Conservation (phyloP, 1,140 invertebrate species). For the Macrobrachium rosenbergii region DNA sequence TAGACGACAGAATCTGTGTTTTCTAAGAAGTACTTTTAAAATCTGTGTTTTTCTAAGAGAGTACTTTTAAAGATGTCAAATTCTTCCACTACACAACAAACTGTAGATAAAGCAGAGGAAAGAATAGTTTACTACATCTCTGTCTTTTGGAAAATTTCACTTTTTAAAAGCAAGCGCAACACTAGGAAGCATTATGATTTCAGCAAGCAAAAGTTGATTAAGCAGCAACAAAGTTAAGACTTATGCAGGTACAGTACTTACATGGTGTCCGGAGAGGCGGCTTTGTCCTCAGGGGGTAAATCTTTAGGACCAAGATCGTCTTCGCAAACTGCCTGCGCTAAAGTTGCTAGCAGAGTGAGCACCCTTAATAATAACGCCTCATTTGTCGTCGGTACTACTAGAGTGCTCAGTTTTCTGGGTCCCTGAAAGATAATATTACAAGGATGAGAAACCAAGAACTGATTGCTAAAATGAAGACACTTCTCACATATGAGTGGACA, state of each 20-base stretch:
- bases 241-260: slow-evolving; percentile 66
- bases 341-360: slow-evolving; percentile 74
- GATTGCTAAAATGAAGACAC: too few relatives aligned
- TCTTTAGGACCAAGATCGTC: slow-evolving; percentile 72
- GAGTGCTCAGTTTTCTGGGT: slow-evolving; percentile 72
- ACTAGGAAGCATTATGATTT: background rate
- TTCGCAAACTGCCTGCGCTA: slow-evolving; percentile 71
- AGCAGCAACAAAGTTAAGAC: too few relatives aligned
- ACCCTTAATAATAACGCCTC: slow-evolving; percentile 74
- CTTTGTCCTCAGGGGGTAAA: slow-evolving; percentile 74
- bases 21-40: too few relatives aligned
- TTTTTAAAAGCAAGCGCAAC: slow-evolving; percentile 2
- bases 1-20: too few relatives aligned
- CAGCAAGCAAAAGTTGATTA: too few relatives aligned
- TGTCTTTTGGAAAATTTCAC: too few relatives aligned
- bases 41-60: too few relatives aligned
- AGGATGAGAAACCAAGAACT: slow-evolving; percentile 5
- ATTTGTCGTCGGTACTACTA: slow-evolving; percentile 71
- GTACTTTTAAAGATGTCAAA: too few relatives aligned
- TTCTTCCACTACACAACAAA: too few relatives aligned
- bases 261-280: slow-evolving; percentile 76
- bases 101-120: too few relatives aligned
- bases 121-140: too few relatives aligned
- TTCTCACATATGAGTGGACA: too few relatives aligned
- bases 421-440: slow-evolving; percentile 70